A percentile compares a stretch with the other conserved stretches of the same genome.
Evolutionary conservation across 2,888 invertebrate genomes (phyloP).

Genomic region (Malthinus flaveolus): DNA sequence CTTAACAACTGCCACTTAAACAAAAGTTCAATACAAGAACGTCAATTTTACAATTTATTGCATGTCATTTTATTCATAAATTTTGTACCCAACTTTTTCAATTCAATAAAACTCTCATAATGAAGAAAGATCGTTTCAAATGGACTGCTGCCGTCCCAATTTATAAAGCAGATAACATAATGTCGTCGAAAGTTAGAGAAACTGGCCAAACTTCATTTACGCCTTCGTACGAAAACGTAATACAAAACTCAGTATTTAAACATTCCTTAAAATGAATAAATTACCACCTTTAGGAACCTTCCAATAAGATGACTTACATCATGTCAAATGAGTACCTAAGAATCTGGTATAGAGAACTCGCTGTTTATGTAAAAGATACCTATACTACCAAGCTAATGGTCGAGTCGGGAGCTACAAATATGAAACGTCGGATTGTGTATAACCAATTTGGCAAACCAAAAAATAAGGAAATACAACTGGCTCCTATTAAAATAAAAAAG

Average conservation of each 20-base stretch:
- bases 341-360: conserved; percentile 62
- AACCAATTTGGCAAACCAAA: not conserved
- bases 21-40: too few species aligned
- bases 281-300: conserved; percentile 35
- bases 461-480: not conserved
- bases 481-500: conserved; percentile 6
- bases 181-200: conserved; percentile 57
- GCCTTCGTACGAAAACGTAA: conserved; percentile 62
- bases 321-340: conserved; percentile 62
- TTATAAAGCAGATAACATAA: conserved; percentile 58
- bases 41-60: too few species aligned
- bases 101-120: not conserved
- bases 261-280: not conserved
- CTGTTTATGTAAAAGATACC: conserved; percentile 59
- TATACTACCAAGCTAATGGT: conserved; percentile 58
- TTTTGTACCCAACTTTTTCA: not conserved
- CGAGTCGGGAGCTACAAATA: conserved; percentile 56
- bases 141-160: conserved; percentile 58
- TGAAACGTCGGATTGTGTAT: conserved; percentile 41
- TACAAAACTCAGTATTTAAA: conserved; percentile 48
- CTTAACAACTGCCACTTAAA: too few species aligned
- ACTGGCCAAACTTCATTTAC: conserved; percentile 45
- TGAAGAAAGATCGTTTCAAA: conserved; percentile 42
- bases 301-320: conserved; percentile 54
- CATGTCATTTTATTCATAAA: too few species aligned